Evolutionary conservation across 2,113 vertebrate genomes (phyloP).

Genomic region (Neogale vison): DNA sequence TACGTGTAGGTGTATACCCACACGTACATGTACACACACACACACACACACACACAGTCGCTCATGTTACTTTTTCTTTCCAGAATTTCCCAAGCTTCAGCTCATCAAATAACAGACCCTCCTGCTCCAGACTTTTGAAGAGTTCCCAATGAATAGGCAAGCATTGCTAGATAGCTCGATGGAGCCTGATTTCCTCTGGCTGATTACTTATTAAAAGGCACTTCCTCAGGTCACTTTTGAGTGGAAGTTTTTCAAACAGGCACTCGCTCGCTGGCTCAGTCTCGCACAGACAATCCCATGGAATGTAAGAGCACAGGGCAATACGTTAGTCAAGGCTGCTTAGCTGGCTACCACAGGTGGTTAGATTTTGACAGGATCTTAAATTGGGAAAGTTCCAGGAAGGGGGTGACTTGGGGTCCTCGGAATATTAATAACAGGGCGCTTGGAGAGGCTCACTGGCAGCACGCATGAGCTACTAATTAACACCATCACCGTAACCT

Average conservation of each 20-base stretch:
- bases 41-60: not conserved
- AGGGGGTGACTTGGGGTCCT: not conserved
- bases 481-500: not conserved
- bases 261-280: not conserved
- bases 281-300: not conserved
- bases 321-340: constrained; percentile 70
- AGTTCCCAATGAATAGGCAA: not conserved
- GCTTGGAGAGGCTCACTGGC: not conserved
- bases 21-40: too few species aligned
- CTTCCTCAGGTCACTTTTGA: not conserved
- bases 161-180: fast-evolving
- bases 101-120: not conserved
- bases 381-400: constrained; percentile 39
- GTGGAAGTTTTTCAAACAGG: constrained; percentile 55
- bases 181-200: not conserved
- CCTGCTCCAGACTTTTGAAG: not conserved
- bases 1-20: too few species aligned
- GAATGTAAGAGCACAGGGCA: not conserved
- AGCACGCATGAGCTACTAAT: constrained; percentile 40
- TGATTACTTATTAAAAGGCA: constrained; percentile 56
- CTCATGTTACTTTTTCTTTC: not conserved
- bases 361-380: constrained; percentile 65
- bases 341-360: constrained; percentile 28
- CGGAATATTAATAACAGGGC: not conserved
- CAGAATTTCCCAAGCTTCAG: not conserved